Evolutionary conservation across 2,797 vertebrate genomes (phyloP), one percentile per base, ranked within the genome.

Genomic region (Hipposideros larvatus): DNA sequence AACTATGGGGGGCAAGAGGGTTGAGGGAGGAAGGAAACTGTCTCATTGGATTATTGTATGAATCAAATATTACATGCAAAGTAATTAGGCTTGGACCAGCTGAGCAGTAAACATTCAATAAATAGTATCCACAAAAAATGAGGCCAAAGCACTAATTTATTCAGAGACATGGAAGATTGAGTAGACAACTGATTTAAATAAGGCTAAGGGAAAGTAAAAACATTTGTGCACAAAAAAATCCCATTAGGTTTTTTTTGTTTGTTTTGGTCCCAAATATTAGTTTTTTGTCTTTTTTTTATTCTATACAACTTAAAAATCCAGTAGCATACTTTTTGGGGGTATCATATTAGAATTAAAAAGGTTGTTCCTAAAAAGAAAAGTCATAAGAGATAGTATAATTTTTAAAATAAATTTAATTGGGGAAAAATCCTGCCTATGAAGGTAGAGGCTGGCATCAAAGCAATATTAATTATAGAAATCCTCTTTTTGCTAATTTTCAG

Each of bases 351-450:
- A 0, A 6, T 21, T 63, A 7, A 10, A 41, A 43, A 63, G 28
- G 46, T 51, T 37, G 28, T 93, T 91, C 22, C 78, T 94, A 68
- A 94, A 90, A 91, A 88, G 11, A 55, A 84, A 97, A 78, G 46
- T 24, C 16, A 6, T 26, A 79, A 14, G 74, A 91, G 46, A 82
- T 55, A 84, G 15, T 55, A 24, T 11, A 82, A n/a, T 51, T 48
- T 88, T 90, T 80, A 87, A 71, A 90, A 77, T 75, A 68, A 93
- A 70, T 9, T 80, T 41, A 91, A 78, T 53, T 65, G 59, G 34
- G 11, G 55, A 11, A 8, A 95, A 71, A 46, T 34, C 16, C 24
- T 94, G 53, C 48, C 61, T 77, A 11, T 82, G 43, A 82, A 92
- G 59, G 41, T 61, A 77, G 31, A 94, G 41, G 26, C 13, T 75